Conservation (phyloP, 2,113 vertebrate genomes). For the Lophius piscatorius region DNA sequence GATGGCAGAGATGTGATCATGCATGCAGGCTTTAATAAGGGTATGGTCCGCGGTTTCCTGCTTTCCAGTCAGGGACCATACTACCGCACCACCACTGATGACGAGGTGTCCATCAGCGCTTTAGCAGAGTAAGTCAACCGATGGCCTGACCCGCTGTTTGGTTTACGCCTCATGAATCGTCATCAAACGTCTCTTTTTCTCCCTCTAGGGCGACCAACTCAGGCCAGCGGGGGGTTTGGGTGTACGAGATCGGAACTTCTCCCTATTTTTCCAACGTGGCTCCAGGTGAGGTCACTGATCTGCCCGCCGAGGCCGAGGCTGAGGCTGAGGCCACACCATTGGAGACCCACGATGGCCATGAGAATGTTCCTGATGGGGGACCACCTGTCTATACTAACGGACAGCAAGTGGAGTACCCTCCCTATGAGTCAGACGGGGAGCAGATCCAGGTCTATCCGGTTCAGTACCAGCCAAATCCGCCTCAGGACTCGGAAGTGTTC, state of each 20-base stretch:
- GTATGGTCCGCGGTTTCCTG: constrained; percentile 75
- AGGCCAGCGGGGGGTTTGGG: constrained; percentile 88
- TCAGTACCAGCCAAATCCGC: constrained; percentile 75
- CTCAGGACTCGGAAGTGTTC: constrained; percentile 82
- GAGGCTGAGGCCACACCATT: constrained; percentile 29
- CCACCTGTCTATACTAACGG: constrained; percentile 12
- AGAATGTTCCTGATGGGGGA: background rate
- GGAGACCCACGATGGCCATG: background rate
- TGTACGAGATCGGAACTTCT: constrained; percentile 89
- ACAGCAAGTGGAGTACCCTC: constrained; percentile 49
- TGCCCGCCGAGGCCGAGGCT: constrained; percentile 52
- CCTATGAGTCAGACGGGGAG: constrained; percentile 32
- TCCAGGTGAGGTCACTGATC: constrained; percentile 78
- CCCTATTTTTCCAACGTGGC: constrained; percentile 77
- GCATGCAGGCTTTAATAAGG: constrained; percentile 88
- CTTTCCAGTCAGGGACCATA: constrained; percentile 82
- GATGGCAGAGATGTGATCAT: constrained; percentile 65
- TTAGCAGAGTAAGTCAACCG: constrained; percentile 83
- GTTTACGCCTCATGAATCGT: background rate
- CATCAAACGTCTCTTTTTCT: background rate
- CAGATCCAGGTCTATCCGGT: constrained; percentile 68
- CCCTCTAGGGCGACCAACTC: constrained; percentile 86
- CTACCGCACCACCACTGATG: constrained; percentile 82
- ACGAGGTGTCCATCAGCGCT: constrained; percentile 81
- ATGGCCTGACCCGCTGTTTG: background rate